phyloP scores from a whole-genome alignment of 2,888 invertebrate genomes.

The Ectobius pallidus region DNA sequence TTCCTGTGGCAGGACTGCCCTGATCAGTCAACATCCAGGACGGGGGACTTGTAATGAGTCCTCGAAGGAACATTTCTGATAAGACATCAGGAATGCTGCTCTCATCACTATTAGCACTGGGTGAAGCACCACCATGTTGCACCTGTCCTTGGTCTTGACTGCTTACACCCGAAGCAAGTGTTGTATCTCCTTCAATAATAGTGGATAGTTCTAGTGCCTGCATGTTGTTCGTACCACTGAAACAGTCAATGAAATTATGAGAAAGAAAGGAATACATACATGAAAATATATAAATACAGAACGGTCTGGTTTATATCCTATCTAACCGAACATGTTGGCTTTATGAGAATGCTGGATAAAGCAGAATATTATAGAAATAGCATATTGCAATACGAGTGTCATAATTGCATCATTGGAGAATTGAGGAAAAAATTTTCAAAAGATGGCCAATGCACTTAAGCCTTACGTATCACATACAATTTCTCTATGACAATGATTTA shows the following conservation, averaged over 20 bases:
- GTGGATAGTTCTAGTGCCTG: background rate
- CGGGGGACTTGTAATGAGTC: constrained; percentile 15
- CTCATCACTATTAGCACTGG: background rate
- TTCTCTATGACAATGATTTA: no score
- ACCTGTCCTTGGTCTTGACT: background rate
- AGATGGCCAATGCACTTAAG: no score
- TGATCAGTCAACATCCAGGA: background rate
- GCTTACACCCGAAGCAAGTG: background rate
- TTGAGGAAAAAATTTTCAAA: no score
- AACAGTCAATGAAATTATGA: constrained; percentile 7
- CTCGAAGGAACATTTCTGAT: constrained; percentile 8
- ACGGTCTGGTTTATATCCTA: no score
- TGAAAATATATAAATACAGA: no score
- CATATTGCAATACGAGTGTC: no score
- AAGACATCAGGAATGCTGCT: background rate
- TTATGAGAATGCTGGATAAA: no score
- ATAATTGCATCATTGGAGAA: no score
- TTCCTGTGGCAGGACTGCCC: no score
- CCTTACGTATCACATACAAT: no score
- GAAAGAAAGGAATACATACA: background rate
- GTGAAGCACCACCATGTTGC: background rate
- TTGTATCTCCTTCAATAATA: background rate
- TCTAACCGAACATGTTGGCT: no score
- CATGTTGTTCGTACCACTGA: background rate
- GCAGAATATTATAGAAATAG: no score